These are phyloP conservation scores for Cliona cf. orientalis DNA, from an alignment of 37 sponge, comb jelly and placozoan genomes.

Conservation along the genomic window DNA sequence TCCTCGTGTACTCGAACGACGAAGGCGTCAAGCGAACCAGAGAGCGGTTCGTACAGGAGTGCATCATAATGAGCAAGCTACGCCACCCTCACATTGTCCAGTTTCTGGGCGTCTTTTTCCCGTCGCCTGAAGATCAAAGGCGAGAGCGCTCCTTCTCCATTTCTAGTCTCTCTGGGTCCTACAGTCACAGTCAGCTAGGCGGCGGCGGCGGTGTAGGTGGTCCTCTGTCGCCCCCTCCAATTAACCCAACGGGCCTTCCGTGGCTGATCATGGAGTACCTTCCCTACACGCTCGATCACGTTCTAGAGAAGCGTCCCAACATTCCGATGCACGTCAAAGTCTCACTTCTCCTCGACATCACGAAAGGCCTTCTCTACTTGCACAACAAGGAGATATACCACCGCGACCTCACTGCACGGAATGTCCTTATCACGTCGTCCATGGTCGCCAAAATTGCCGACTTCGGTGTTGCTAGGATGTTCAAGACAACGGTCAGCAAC, in stretches of 20 bases:
- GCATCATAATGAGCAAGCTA: slow-evolving; percentile 30
- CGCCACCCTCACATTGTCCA: slow-evolving; percentile 70
- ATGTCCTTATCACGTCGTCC: slow-evolving; percentile 88
- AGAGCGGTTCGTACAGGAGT: slow-evolving; percentile 23
- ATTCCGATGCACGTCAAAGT: slow-evolving; percentile 30
- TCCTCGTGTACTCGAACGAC: not conserved
- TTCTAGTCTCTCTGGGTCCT: no score
- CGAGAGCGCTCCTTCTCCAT: not conserved
- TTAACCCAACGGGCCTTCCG: no score
- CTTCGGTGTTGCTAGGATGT: slow-evolving; percentile 96
- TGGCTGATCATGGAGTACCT: slow-evolving; percentile 57
- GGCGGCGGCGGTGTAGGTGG: no score
- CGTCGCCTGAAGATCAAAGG: not conserved
- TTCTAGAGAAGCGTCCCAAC: not conserved
- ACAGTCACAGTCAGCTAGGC: no score
- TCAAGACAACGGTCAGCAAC: no score
- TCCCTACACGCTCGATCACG: slow-evolving; percentile 12
- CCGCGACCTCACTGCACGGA: slow-evolving; percentile 98
- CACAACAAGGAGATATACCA: slow-evolving; percentile 91
- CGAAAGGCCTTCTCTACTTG: slow-evolving; percentile 69
- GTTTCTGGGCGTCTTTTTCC: slow-evolving; percentile 47
- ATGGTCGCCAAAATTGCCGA: slow-evolving; percentile 93
- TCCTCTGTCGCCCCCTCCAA: no score
- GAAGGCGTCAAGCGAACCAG: slow-evolving; percentile 5
- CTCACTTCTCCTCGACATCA: slow-evolving; percentile 40